Evolutionary conservation across 1,140 invertebrate species (phyloP).

Genomic region (Cyclina sinensis): DNA sequence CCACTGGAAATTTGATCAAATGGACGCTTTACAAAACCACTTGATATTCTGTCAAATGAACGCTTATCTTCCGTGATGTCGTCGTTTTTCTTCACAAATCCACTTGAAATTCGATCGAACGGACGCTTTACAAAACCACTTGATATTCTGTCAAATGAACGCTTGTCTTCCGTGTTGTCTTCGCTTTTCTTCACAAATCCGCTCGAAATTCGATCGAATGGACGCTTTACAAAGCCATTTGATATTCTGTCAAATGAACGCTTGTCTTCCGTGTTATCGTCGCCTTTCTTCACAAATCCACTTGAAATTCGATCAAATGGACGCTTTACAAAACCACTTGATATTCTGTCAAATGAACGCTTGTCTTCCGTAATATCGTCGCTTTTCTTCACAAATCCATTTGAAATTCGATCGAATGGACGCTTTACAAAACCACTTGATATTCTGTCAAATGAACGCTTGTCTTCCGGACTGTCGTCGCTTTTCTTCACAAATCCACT

Average conservation of each 20-base stretch:
- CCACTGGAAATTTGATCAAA: slow-evolving; percentile 16
- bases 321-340: neutral
- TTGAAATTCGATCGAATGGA: neutral
- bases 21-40: slow-evolving; percentile 32
- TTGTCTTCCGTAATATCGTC: neutral
- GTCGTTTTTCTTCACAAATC: neutral
- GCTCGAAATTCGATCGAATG: slow-evolving; percentile 4
- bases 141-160: slow-evolving; percentile 9
- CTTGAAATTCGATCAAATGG: neutral
- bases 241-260: slow-evolving; percentile 10
- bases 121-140: slow-evolving; percentile 30
- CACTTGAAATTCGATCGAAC: neutral
- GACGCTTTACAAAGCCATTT: slow-evolving; percentile 41
- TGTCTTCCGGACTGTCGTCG: neutral
- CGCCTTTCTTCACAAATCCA: slow-evolving; percentile 4
- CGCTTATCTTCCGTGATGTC: neutral
- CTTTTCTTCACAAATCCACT: slow-evolving; percentile 17
- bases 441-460: neutral
- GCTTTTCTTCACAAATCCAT: slow-evolving; percentile 16
- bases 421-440: slow-evolving; percentile 17
- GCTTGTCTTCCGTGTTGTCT: neutral
- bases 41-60: neutral
- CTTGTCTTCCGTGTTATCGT: neutral
- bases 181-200: slow-evolving; percentile 53
- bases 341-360: slow-evolving; percentile 25